Percentiles rank a stretch among this genome's conserved stretches.
Evolutionary conservation across 1,140 invertebrate genomes (phyloP).

Genomic region (Diabrotica virgifera): DNA sequence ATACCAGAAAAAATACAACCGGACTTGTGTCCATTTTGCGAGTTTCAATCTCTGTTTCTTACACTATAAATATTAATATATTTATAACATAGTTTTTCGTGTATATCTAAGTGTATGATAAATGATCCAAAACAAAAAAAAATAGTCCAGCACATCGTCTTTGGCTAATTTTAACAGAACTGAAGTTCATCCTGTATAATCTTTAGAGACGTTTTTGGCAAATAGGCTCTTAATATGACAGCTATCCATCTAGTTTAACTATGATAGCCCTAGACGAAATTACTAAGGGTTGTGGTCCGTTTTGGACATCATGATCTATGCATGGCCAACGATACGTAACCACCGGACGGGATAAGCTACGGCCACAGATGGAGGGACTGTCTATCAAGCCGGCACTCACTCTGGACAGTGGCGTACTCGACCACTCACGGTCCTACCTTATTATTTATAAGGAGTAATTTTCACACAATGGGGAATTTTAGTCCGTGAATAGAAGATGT

Average conservation of each 20-base stretch:
- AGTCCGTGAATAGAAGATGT: not conserved
- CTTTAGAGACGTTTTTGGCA: no score
- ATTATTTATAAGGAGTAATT: not conserved
- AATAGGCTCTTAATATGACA: slow-evolving; percentile 6
- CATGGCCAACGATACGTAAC: slow-evolving; percentile 27
- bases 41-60: no score
- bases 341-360: slow-evolving; percentile 29
- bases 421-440: not conserved
- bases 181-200: no score
- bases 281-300: slow-evolving; percentile 6
- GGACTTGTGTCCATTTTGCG: no score
- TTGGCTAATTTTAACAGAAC: no score
- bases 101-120: no score
- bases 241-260: slow-evolving; percentile 10
- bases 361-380: slow-evolving; percentile 19
- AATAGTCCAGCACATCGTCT: no score
- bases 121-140: no score
- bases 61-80: no score
- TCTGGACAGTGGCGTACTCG: not conserved
- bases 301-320: slow-evolving; percentile 30
- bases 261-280: slow-evolving; percentile 5
- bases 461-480: not conserved
- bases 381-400: not conserved
- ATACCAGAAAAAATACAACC: no score
- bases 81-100: no score